phyloP scores from a whole-genome alignment of 2,797 vertebrate genomes.

The Pygocentrus nattereri region DNA sequence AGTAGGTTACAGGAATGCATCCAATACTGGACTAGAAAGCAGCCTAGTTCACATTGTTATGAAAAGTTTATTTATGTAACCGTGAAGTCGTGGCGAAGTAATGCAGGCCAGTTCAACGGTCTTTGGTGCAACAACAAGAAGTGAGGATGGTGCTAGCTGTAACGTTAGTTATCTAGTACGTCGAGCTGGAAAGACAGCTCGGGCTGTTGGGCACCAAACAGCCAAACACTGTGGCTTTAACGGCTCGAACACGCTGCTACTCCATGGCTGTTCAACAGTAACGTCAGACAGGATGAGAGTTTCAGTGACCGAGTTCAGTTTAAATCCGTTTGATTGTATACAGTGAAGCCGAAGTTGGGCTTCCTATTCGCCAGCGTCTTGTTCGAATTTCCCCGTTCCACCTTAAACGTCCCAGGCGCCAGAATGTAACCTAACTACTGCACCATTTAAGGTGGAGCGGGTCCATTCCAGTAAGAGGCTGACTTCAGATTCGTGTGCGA shows the following conservation, averaged over 20 bases:
- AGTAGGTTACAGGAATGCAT: constrained; percentile 75
- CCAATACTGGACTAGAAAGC: constrained; percentile 55
- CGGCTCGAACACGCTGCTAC: not conserved
- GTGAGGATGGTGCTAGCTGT: constrained; percentile 18
- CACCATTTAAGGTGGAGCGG: no score
- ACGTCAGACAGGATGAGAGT: not conserved
- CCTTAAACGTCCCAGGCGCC: no score
- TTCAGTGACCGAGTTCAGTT: not conserved
- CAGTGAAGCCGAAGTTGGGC: no score
- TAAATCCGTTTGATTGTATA: not conserved
- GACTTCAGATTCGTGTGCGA: no score
- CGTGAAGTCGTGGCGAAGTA: constrained; percentile 5
- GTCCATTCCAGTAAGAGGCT: no score
- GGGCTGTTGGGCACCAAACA: constrained; percentile 22
- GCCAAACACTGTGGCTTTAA: not conserved
- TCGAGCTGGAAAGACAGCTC: constrained; percentile 24
- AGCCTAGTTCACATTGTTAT: not conserved
- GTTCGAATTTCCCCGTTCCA: no score
- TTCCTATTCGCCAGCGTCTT: no score
- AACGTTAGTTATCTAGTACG: not conserved
- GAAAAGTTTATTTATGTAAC: constrained; percentile 24
- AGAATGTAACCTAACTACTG: no score
- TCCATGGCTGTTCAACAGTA: not conserved
- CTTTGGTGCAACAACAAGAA: constrained; percentile 21
- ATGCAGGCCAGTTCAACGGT: constrained; percentile 23